phyloP scores from a whole-genome alignment of 2,113 vertebrate species.

The Myxocyprinus asiaticus region DNA sequence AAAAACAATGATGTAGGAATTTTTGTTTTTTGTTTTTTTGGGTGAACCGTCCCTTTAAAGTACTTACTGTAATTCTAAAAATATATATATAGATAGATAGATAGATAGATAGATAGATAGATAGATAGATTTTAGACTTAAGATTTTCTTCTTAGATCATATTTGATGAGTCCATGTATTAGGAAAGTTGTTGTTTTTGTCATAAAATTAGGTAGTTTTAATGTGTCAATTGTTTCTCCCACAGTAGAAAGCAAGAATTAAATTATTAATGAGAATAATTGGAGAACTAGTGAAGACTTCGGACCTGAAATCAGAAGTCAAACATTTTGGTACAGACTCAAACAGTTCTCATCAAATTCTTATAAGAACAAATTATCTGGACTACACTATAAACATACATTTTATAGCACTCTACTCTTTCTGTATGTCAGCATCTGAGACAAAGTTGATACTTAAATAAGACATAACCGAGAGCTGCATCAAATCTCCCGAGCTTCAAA shows the following conservation, averaged over 20 bases:
- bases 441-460: background rate
- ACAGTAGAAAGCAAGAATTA: background rate
- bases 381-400: no score
- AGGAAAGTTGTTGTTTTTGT: background rate
- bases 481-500: background rate
- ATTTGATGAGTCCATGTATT: background rate
- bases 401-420: no score
- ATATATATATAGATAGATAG: background rate
- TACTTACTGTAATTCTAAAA: background rate
- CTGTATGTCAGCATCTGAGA: background rate
- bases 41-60: no score
- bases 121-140: background rate
- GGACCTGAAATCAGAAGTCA: no score
- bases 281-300: background rate
- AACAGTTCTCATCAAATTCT: background rate
- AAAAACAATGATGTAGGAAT: no score
- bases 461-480: background rate
- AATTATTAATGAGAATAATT: background rate
- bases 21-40: no score
- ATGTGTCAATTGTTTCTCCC: background rate
- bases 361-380: background rate
- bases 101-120: background rate
- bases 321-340: background rate
- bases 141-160: background rate
- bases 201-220: background rate